Evolutionary conservation across 2,797 vertebrate genomes (phyloP), one percentile per base, ranked within the genome.

Genomic region (Chaunax sp.): DNA sequence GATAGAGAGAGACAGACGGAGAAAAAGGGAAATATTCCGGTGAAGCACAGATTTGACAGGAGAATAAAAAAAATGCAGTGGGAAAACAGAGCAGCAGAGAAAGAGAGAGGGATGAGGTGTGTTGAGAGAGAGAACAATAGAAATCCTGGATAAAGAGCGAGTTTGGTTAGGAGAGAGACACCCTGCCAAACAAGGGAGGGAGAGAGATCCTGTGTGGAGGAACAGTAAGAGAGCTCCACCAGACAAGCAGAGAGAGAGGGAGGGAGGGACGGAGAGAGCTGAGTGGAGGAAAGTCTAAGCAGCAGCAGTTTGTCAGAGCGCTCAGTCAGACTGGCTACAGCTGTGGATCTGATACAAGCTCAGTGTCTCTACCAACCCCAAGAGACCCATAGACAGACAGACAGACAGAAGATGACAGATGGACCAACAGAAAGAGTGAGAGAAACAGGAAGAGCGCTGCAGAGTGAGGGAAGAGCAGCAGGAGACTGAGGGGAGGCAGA

Each of bases 331-430:
- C 73, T 15, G 72, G 72, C 75, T 84, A 62, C 88, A 88, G 89
- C 90, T 90, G 90, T 90, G 87, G 80, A 81, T 86, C 72, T 79
- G 78, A 82, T 51, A 70, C 40, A 19, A 78, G 64, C 80, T 69
- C 53, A 67, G 62, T 51, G 69, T 43, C 74, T 81, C 56, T 7
- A 15, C 25, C 6, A 18, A 57, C 71, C 77, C 60, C 76, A 8
- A 57, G 83, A 82, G 72, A 85, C 44, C 52, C 26, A 23, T 22
- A 40, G 41, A 55, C 43, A 22, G 49, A 64, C 19, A 11, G 22
- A 62, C 15, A n/a, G 66, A 67, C 44, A 19, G 14, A 57, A n/a
- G 55, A 75, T 33, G 47, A 82, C 20, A 35, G 59, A 59, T 3
- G 46, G 63, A 76, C 33, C 28, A 8, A 64, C 49, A 23, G 72